phyloP scores from a whole-genome alignment of 2,113 vertebrate species.

The Eonycteris spelaea region DNA sequence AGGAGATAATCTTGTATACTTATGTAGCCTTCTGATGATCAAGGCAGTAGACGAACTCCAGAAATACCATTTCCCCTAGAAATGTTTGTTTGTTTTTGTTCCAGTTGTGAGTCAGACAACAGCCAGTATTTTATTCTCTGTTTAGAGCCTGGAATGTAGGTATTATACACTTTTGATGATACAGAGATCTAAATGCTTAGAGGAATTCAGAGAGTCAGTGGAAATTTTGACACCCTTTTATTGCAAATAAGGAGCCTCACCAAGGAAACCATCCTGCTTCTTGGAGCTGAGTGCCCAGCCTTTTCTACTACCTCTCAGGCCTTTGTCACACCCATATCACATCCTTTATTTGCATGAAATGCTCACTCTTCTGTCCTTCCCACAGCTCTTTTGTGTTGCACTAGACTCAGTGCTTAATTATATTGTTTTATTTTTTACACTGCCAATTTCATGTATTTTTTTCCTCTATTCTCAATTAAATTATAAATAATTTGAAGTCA shows the following conservation, averaged over 20 bases:
- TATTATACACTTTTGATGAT: neutral
- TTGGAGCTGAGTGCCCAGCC: accelerated
- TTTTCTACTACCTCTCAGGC: neutral
- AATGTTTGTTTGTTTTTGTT: neutral
- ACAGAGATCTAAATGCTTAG: neutral
- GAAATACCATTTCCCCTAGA: neutral
- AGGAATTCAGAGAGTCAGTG: neutral
- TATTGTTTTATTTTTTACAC: neutral
- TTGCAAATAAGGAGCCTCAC: neutral
- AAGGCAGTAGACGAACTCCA: neutral
- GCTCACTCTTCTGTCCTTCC: too few species aligned
- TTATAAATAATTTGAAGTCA: neutral
- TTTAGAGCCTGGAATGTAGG: neutral
- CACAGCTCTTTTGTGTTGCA: neutral
- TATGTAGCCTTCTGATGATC: neutral
- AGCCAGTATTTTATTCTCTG: neutral
- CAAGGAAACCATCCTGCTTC: neutral
- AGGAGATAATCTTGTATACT: neutral
- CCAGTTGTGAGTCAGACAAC: neutral
- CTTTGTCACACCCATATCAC: neutral
- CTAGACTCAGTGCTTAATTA: neutral
- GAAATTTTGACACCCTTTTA: neutral
- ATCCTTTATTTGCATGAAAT: neutral
- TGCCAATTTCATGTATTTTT: neutral
- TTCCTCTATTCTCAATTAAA: neutral